Base-by-base conservation (phyloP, 2,113 vertebrate species). In the Perca schrenkii region DNA sequence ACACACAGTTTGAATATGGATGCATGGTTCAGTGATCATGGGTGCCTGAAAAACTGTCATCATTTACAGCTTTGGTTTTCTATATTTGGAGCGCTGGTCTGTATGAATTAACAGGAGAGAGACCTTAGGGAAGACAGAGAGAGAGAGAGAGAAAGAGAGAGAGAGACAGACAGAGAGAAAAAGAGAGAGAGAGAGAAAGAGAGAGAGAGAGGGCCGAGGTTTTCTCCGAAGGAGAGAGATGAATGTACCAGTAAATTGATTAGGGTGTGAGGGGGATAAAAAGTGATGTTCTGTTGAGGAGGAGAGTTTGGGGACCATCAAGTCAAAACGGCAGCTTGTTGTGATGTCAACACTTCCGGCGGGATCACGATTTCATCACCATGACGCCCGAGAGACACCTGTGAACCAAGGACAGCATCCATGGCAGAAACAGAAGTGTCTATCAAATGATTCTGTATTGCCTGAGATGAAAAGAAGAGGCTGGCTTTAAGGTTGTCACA, bases 171-270 rank as follows among this genome's bases (percentile, higher is more conserved):
- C 49, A 49, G 8, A 62, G 13, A 49, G 4, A 47, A n/a, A 21
- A 28, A 17, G 31, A 36, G 13, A 78, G 36, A 17, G 31, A 43
- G n/a, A 46, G 31, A 47, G 61, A 40, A 21, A 15, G 7, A 36
- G 7, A 49, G 28, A 13, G 65, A 43, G 34, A 43, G 12, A 19
- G 3, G 65, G 28, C 52, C 13, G 46, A 54, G 21, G 50, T 40
- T 54, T 71, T 87, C 62, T 86, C 56, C 31, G 70, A 65, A 74
- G 71, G 40, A 75, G 43, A 57, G 56, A 80, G 70, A 82, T 85
- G 74, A 64, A 81, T 84, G 79, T 82, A 71, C 0, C 79, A 73
- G 72, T 50, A 71, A 82, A 82, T 63, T 72, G 77, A 85, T 86
- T 50, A 79, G 67, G 61, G 58, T 66, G 68, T 22, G 70, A 58